Base-by-base conservation (phyloP, 1,140 invertebrate genomes). In the Halictus rubicundus region DNA sequence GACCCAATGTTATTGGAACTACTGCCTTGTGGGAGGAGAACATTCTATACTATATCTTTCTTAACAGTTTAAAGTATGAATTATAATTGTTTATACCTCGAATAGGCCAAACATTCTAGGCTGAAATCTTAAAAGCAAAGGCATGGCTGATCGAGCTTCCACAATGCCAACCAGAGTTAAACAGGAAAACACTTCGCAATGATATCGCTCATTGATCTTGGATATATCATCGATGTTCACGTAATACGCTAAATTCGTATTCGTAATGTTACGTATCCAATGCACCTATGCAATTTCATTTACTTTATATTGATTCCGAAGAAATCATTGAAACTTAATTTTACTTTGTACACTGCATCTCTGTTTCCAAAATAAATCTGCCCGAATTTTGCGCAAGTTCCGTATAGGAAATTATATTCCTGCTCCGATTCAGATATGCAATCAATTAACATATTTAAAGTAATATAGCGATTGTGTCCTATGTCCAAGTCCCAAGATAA, bases 101-200 rank as follows among this genome's bases (percentile, higher is more conserved):
- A 84, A 89, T n/a, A 23, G 37, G 27, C 82, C 84, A 70, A 85
- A 86, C 69, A 83, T 82, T 42, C 86, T 87, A 21, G 90, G 89
- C 16, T 84, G 79, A 78, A 90, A 92, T 68, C 87, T 88, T 21
- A 92, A 87, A 23, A 91, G 61, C 14, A 92, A 65, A 9, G 87
- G 79, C 39, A 80, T 49, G 0, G 64, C 68, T 12, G 81, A 76
- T 19, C 46, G 42, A 71, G 72, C 49, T 46, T 82, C 27, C 5
- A 87, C 65, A 3, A 73, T 79, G 39, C 86, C 88, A 59, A 52
- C 1, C 42, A 86, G 80, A 75, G 86, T 85, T 32, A 82, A 57
- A 25, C 87, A 90, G 4, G 75, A 65, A 64, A 92, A 89, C 66
- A 91, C 69, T 49, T 88, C 68, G 37, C 77, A 80, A 12, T 71